Percentiles rank a stretch among this genome's conserved stretches.
phyloP scores from a whole-genome alignment of 1,140 invertebrate genomes.

The Laupala kohalensis region DNA sequence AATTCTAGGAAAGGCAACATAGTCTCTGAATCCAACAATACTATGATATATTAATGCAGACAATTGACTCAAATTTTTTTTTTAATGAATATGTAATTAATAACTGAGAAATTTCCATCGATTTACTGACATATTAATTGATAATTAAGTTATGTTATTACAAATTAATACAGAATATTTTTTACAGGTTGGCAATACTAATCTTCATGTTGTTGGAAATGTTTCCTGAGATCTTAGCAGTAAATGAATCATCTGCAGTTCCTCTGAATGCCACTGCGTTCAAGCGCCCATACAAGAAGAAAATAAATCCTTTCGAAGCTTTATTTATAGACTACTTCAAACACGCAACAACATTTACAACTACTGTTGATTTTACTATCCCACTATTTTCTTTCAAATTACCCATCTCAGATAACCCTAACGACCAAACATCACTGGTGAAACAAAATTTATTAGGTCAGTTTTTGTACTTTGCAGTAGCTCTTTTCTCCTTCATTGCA shows the following conservation, averaged over 20 bases:
- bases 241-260: background rate
- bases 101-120: no score
- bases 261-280: background rate
- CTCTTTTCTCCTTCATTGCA: constrained; percentile 2
- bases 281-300: background rate
- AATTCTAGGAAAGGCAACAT: no score
- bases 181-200: no score
- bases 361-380: constrained; percentile 23
- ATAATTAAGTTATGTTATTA: no score
- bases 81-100: no score
- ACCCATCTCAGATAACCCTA: constrained; percentile 15
- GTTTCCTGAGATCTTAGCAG: background rate
- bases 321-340: constrained; percentile 11
- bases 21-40: no score
- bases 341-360: constrained; percentile 21
- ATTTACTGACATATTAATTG: no score
- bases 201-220: no score
- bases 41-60: no score
- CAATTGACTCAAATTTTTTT: no score
- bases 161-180: no score
- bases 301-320: background rate
- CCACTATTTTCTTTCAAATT: constrained; percentile 25
- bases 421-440: background rate
- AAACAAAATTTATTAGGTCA: constrained; percentile 13
- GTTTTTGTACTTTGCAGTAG: constrained; percentile 7